phyloP scores from a whole-genome alignment of 2,888 invertebrate species.

The Oscheius sp. region DNA sequence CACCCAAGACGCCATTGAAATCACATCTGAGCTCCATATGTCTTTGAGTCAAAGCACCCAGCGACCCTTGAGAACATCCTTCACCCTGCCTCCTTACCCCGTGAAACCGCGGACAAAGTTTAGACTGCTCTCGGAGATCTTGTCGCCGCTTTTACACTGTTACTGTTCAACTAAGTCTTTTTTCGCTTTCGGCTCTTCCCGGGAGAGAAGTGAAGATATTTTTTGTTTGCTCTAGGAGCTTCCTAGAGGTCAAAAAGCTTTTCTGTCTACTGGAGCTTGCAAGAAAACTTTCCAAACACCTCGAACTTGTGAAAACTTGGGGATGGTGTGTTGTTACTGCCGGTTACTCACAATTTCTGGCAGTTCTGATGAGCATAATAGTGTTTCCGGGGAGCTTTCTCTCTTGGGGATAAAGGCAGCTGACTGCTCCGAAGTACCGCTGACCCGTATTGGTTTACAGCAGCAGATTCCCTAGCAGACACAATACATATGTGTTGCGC shows the following conservation, averaged over 20 bases:
- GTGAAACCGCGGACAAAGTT: background rate
- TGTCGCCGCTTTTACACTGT: slow-evolving; percentile 8
- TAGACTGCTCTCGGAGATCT: slow-evolving; percentile 1
- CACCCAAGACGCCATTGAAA: too few relatives aligned
- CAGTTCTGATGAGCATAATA: background rate
- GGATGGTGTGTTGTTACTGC: too few relatives aligned
- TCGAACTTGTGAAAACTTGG: too few relatives aligned
- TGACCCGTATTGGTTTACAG: slow-evolving; percentile 38
- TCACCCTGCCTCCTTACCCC: too few relatives aligned
- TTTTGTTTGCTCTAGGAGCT: slow-evolving; percentile 12
- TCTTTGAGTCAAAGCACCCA: too few relatives aligned
- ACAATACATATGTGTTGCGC: slow-evolving; percentile 27
- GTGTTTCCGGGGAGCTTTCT: background rate
- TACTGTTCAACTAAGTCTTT: background rate
- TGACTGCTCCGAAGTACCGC: slow-evolving; percentile 34
- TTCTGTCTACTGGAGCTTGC: too few relatives aligned
- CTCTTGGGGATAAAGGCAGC: slow-evolving; percentile 24
- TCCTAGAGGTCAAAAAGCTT: background rate
- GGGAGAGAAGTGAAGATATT: background rate
- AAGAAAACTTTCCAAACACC: too few relatives aligned
- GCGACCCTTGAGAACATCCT: too few relatives aligned
- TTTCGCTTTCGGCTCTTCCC: background rate
- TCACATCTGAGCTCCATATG: too few relatives aligned
- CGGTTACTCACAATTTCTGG: too few relatives aligned
- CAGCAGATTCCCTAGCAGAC: slow-evolving; percentile 28